phyloP scores from a whole-genome alignment of 2,888 invertebrate species.

The Eupelmus urozonus region DNA sequence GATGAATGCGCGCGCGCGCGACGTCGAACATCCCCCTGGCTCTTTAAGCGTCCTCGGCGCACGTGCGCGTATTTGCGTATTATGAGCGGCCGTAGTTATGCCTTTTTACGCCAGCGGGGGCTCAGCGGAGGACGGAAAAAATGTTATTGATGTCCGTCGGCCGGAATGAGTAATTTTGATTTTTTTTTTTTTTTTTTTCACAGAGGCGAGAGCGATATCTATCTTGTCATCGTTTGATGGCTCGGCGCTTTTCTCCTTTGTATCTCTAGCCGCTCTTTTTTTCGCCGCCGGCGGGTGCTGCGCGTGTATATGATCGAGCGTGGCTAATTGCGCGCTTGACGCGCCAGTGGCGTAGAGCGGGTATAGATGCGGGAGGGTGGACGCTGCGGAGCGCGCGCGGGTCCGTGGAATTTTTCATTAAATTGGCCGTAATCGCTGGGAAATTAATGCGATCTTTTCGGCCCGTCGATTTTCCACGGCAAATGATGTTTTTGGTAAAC shows the following conservation, averaged over 20 bases:
- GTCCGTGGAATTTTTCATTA: slow-evolving; percentile 52
- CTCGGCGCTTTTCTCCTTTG: not conserved
- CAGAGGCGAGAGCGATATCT: slow-evolving; percentile 45
- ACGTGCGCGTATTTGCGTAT: slow-evolving; percentile 40
- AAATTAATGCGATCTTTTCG: slow-evolving; percentile 15
- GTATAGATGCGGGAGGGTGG: not conserved
- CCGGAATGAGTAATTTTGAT: slow-evolving; percentile 59
- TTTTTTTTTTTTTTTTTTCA: slow-evolving; percentile 27
- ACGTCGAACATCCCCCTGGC: slow-evolving; percentile 15
- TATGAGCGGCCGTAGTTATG: slow-evolving; percentile 34
- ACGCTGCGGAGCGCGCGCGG: not conserved
- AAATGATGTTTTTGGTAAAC: no score
- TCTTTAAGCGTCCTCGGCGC: slow-evolving; percentile 27
- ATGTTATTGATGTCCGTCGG: slow-evolving; percentile 59
- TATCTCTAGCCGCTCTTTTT: slow-evolving; percentile 9
- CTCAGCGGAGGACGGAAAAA: slow-evolving; percentile 32
- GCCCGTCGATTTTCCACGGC: no score
- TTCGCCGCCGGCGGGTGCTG: not conserved
- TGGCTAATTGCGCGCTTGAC: slow-evolving; percentile 46
- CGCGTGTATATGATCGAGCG: slow-evolving; percentile 31
- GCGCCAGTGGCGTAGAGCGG: not conserved
- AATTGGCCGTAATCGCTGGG: slow-evolving; percentile 30
- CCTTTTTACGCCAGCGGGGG: slow-evolving; percentile 45
- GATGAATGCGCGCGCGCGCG: slow-evolving; percentile 59
- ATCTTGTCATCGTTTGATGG: slow-evolving; percentile 57